These are phyloP conservation scores for Haemorhous mexicanus DNA, from an alignment of 2,113 vertebrate species.

Conservation along the genomic window DNA sequence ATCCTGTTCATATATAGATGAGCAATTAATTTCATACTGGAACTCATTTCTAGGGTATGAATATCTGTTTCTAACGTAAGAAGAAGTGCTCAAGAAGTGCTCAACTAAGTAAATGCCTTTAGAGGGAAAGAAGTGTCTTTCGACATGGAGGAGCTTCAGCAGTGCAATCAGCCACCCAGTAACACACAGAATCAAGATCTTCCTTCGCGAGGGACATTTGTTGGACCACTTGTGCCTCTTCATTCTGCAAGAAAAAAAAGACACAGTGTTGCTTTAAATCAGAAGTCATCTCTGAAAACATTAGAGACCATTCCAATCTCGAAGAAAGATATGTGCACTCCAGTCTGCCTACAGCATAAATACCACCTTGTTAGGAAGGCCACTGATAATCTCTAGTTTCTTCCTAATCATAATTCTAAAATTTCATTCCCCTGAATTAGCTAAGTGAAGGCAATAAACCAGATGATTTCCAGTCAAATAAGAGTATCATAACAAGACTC, in stretches of 20 bases:
- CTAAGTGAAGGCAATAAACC: neutral
- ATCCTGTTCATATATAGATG: slow-evolving; percentile 83
- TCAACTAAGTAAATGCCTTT: slow-evolving; percentile 76
- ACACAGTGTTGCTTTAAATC: neutral
- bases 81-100: slow-evolving; percentile 68
- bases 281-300: neutral
- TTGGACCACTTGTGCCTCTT: slow-evolving; percentile 69
- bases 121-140: slow-evolving; percentile 62
- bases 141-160: slow-evolving; percentile 71
- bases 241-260: slow-evolving; percentile 78
- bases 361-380: neutral
- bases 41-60: slow-evolving; percentile 9
- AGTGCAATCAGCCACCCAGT: slow-evolving; percentile 72
- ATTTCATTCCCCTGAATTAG: neutral
- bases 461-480: neutral
- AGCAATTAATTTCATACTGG: slow-evolving; percentile 79
- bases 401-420: neutral
- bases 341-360: neutral
- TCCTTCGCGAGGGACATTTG: slow-evolving; percentile 61
- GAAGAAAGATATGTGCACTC: neutral
- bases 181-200: slow-evolving; percentile 66
- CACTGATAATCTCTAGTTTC: neutral
- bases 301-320: neutral
- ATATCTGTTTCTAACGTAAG: slow-evolving; percentile 66
- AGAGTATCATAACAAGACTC: neutral